Conservation (phyloP, 2,797 vertebrate genomes). For the Hafferia zeledoni region DNA sequence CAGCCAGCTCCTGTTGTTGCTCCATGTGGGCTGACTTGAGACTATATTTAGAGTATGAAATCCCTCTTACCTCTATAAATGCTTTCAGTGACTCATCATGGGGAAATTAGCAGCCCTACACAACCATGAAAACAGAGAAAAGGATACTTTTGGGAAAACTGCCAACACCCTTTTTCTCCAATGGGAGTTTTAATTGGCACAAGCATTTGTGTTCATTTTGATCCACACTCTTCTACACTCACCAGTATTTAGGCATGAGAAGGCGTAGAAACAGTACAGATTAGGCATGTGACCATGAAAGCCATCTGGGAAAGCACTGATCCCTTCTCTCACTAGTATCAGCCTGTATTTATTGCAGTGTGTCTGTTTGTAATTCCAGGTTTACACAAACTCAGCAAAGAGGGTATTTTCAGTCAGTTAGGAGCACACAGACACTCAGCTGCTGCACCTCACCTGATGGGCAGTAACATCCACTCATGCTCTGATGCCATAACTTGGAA, state of each 20-base stretch:
- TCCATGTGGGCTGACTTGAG: background rate
- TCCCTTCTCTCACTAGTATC: background rate
- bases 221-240: background rate
- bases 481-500: background rate
- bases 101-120: constrained; percentile 17
- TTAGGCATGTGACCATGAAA: background rate
- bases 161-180: background rate
- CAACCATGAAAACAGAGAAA: background rate
- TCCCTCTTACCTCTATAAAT: constrained; percentile 27
- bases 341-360: background rate
- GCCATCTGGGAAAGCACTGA: background rate
- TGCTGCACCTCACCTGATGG: background rate
- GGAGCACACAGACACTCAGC: background rate
- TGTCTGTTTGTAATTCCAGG: background rate
- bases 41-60: constrained; percentile 36
- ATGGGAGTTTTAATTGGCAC: background rate
- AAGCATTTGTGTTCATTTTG: background rate
- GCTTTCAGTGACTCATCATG: background rate
- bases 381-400: background rate
- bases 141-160: background rate
- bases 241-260: background rate
- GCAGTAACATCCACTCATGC: rapidly evolving
- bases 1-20: background rate
- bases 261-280: background rate
- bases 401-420: background rate